Percentiles rank a stretch among this genome's conserved stretches.
Evolutionary conservation across 2,797 vertebrate genomes (phyloP).

Genomic region (Holocentrus rufus): DNA sequence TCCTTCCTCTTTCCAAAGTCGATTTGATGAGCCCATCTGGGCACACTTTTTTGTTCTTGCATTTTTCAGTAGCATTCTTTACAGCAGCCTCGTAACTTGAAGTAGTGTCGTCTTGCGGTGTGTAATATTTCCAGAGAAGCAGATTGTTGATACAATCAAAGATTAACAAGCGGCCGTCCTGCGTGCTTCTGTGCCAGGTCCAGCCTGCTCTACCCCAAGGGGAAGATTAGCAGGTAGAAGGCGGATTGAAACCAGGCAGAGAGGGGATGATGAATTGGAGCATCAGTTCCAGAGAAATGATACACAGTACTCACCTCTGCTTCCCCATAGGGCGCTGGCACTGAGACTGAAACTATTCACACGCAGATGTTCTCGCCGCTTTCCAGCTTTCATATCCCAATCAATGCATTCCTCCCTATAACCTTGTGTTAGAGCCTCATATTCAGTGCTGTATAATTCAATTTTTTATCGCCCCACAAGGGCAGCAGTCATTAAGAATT

Average conservation of each 20-base stretch:
- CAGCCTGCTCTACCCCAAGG: conserved; percentile 34
- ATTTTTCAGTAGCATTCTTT: conserved; percentile 39
- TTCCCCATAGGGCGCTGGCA: conserved; percentile 25
- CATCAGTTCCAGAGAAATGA: conserved; percentile 56
- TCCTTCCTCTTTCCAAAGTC: conserved; percentile 6
- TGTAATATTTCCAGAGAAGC: conserved; percentile 51
- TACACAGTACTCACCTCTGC: conserved; percentile 36
- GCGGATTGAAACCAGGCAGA: conserved; percentile 66
- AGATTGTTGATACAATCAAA: conserved; percentile 64
- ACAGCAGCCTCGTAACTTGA: conserved; percentile 34
- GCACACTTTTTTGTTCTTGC: conserved; percentile 21
- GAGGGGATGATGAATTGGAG: conserved; percentile 60
- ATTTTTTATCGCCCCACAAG: conserved; percentile 6
- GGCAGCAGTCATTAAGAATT: conserved; percentile 11
- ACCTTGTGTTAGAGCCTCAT: background rate
- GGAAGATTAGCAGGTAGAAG: conserved; percentile 67
- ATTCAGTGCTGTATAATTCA: conserved; percentile 10
- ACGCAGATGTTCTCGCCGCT: conserved; percentile 39
- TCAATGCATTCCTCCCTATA: conserved; percentile 1
- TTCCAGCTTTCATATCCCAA: conserved; percentile 19
- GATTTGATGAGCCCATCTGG: conserved; percentile 45
- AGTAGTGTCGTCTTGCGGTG: conserved; percentile 9
- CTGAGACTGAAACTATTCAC: conserved; percentile 23
- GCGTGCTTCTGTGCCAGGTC: conserved; percentile 42
- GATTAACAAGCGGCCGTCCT: conserved; percentile 54